Evolutionary conservation across 1,140 invertebrate species (phyloP).

Genomic region (Nilaparvata lugens): DNA sequence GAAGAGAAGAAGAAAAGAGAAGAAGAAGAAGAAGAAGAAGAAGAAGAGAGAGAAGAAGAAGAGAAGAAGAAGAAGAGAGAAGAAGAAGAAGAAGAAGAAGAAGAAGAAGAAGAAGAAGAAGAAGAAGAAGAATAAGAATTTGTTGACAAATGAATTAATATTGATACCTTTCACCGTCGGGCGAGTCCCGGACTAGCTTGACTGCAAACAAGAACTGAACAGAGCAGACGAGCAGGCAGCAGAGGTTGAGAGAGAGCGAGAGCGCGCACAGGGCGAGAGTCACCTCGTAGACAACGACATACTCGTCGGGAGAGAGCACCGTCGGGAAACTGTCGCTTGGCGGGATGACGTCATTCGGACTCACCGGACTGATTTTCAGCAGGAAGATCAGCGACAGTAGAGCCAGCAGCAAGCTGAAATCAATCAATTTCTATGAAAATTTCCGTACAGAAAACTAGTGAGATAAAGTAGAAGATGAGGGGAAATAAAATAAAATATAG

Average conservation of each 20-base stretch:
- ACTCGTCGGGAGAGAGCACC: constrained; percentile 59
- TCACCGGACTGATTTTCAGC: constrained; percentile 67
- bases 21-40: no score
- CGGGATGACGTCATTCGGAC: constrained; percentile 38
- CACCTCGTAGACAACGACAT: constrained; percentile 81
- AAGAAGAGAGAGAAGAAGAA: no score
- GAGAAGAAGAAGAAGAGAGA: constrained; percentile 8
- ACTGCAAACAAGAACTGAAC: constrained; percentile 90
- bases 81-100: no score
- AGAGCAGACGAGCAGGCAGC: constrained; percentile 84
- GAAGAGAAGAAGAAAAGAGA: no score
- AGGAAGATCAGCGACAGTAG: constrained; percentile 75
- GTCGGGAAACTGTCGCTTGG: constrained; percentile 40
- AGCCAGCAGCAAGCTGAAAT: constrained; percentile 52
- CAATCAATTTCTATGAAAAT: no score
- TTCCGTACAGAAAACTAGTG: no score
- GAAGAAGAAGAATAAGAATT: no score
- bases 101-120: no score
- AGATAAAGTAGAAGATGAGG: no score
- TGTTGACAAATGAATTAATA: no score
- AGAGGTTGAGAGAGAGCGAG: constrained; percentile 77
- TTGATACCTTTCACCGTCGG: constrained; percentile 47
- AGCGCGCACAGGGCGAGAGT: constrained; percentile 79
- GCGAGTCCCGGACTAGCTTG: constrained; percentile 71
- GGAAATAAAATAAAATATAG: no score